Percentiles rank a stretch among this genome's conserved stretches.
Conservation (phyloP, 2,113 vertebrate species). For the Petrocephalus microphthalmus region DNA sequence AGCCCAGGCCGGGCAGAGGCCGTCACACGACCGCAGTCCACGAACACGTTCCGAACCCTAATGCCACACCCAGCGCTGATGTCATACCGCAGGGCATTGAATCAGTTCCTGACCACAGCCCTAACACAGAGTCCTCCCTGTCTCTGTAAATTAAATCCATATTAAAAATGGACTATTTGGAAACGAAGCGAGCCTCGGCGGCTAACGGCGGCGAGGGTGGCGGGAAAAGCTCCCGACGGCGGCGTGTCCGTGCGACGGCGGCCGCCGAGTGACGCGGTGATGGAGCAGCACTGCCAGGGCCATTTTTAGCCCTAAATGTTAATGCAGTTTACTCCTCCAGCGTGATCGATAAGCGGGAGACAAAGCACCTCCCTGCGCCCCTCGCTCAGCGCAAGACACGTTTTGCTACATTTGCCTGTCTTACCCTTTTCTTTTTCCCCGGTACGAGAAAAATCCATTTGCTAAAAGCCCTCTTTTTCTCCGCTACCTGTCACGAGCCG, state of each 20-base stretch:
- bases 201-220: not conserved
- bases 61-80: conserved; percentile 15
- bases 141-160: conserved; percentile 25
- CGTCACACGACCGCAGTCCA: not conserved
- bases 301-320: conserved; percentile 67
- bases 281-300: conserved; percentile 56
- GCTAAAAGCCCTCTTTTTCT: conserved; percentile 64
- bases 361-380: conserved; percentile 70
- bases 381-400: conserved; percentile 66
- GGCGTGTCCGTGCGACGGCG: conserved; percentile 24
- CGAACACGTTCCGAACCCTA: not conserved
- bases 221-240: conserved; percentile 12
- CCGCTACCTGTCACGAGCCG: conserved; percentile 56
- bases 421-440: conserved; percentile 42
- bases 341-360: conserved; percentile 67
- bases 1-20: not conserved
- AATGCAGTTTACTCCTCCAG: conserved; percentile 71
- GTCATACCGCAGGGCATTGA: conserved; percentile 21
- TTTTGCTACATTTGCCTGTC: conserved; percentile 67
- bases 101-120: conserved; percentile 23
- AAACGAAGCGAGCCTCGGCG: conserved; percentile 28
- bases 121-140: conserved; percentile 2
- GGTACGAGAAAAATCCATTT: conserved; percentile 68
- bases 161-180: conserved; percentile 26
- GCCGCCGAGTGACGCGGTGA: conserved; percentile 40